These are phyloP conservation scores for Holcopasites calliopsidis DNA, from an alignment of 1,140 invertebrate species.

Conservation along the genomic window DNA sequence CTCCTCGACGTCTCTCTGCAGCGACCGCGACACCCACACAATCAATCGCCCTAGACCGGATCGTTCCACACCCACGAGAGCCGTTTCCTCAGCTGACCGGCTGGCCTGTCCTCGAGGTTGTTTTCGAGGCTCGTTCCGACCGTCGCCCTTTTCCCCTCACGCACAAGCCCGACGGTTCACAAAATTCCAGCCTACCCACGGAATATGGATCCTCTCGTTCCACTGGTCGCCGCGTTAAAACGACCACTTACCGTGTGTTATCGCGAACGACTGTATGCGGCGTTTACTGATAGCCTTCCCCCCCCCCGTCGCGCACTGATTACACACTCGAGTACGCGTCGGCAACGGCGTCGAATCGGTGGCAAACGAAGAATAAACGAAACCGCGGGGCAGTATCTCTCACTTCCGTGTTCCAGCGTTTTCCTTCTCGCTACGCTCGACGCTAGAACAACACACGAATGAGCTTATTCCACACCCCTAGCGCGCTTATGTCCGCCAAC, in stretches of 20 bases:
- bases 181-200: not conserved
- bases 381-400: not conserved
- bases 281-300: conserved; percentile 26
- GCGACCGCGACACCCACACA: conserved; percentile 61
- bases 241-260: conserved; percentile 26
- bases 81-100: conserved; percentile 33
- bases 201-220: conserved; percentile 1
- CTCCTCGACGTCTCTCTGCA: conserved; percentile 57
- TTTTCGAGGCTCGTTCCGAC: conserved; percentile 2
- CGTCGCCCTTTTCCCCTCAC: too few relatives aligned
- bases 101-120: conserved; percentile 17
- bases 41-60: conserved; percentile 57
- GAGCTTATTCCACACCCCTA: conserved; percentile 50
- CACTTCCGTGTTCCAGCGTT: conserved; percentile 28
- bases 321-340: not conserved
- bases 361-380: not conserved
- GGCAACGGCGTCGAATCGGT: not conserved
- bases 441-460: conserved; percentile 45
- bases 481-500: conserved; percentile 55
- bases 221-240: not conserved
- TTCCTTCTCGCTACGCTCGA: conserved; percentile 25
- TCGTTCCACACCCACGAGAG: conserved; percentile 61
- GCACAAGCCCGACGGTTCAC: conserved; percentile 10
- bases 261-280: conserved; percentile 7
- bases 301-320: too few relatives aligned